Evolutionary conservation across 1,140 invertebrate genomes (phyloP).

Genomic region (Anagrus nilaparvatae): DNA sequence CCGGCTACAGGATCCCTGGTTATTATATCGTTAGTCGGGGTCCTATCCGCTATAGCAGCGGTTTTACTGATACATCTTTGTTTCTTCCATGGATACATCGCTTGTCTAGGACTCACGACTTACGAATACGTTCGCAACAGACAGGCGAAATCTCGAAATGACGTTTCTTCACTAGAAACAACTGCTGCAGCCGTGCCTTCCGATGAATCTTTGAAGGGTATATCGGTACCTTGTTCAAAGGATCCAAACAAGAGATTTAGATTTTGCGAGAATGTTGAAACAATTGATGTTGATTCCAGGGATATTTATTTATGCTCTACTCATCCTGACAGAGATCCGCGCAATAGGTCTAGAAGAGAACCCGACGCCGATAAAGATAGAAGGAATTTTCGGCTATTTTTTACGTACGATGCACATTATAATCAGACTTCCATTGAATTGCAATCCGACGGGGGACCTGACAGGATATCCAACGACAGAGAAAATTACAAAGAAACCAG

Average conservation of each 20-base stretch:
- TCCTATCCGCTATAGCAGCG: constrained; percentile 64
- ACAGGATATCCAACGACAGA: not conserved
- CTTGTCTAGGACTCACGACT: constrained; percentile 72
- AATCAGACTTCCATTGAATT: constrained; percentile 32
- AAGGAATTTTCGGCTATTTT: constrained; percentile 34
- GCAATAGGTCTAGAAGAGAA: not conserved
- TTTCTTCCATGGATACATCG: constrained; percentile 83
- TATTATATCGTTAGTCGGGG: constrained; percentile 53
- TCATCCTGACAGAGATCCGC: constrained; percentile 10
- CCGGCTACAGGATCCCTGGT: constrained; percentile 50
- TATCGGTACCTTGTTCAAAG: no score
- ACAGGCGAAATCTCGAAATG: constrained; percentile 23
- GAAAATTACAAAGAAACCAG: not conserved
- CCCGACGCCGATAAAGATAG: constrained; percentile 16
- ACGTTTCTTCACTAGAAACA: constrained; percentile 2
- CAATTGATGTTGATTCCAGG: constrained; percentile 11
- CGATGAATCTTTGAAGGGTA: no score
- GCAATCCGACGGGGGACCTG: no score
- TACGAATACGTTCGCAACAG: constrained; percentile 76
- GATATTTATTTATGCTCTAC: constrained; percentile 30
- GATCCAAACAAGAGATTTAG: no score
- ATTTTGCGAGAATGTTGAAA: constrained; percentile 19
- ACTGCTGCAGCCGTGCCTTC: constrained; percentile 10
- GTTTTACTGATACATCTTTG: constrained; percentile 77
- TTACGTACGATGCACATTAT: constrained; percentile 30